phyloP scores from a whole-genome alignment of 2,113 vertebrate species.

The Bothrops jararaca region DNA sequence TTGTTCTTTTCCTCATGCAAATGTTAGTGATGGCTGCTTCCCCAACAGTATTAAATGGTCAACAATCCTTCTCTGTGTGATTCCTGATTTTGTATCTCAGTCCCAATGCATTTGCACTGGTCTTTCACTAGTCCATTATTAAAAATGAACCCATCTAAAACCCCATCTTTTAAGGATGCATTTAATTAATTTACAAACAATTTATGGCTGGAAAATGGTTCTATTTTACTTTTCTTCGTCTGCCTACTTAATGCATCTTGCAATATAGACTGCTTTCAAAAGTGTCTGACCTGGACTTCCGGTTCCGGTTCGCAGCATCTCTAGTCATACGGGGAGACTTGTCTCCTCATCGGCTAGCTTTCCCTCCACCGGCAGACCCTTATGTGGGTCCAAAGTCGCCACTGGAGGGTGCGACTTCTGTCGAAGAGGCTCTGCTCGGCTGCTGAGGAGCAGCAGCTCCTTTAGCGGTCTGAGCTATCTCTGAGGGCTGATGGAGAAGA shows the following conservation, averaged over 20 bases:
- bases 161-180: neutral
- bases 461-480: no score
- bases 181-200: neutral
- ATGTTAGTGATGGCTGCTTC: neutral
- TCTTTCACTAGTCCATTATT: neutral
- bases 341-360: no score
- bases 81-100: neutral
- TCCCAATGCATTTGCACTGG: neutral
- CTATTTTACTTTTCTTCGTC: neutral
- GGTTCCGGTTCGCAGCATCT: no score
- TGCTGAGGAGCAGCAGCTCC: no score
- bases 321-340: no score
- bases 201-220: neutral
- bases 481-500: no score
- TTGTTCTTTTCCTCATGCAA: neutral
- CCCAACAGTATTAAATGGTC: neutral
- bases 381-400: no score
- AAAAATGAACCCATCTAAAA: neutral
- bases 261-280: neutral
- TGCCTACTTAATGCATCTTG: neutral
- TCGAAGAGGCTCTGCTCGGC: no score
- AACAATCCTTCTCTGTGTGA: neutral
- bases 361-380: no score
- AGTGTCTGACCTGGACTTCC: neutral
- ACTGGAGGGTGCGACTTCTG: no score